These are phyloP conservation scores for Leptosomus discolor DNA, from an alignment of 2,113 vertebrate genomes.

Conservation along the genomic window DNA sequence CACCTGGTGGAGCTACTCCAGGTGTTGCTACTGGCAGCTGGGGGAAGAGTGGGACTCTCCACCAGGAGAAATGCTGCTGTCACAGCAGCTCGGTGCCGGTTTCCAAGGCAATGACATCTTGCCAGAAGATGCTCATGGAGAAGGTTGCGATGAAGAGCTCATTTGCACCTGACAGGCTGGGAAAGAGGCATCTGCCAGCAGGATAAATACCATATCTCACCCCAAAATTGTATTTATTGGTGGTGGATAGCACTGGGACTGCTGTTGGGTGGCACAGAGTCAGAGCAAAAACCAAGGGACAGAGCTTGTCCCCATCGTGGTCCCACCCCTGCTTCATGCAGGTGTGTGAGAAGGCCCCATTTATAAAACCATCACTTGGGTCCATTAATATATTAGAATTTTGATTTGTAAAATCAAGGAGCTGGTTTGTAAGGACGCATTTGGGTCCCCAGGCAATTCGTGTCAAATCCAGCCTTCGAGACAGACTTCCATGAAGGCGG, in stretches of 20 bases:
- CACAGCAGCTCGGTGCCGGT: neutral
- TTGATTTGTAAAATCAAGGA: neutral
- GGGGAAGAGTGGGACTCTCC: neutral
- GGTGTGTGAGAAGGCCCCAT: rapidly evolving
- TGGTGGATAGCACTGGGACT: neutral
- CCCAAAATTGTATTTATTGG: neutral
- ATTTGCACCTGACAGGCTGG: neutral
- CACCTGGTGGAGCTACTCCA: neutral
- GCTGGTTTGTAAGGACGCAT: neutral
- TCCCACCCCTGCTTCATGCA: neutral
- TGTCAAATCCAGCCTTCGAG: neutral
- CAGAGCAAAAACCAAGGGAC: neutral
- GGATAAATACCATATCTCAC: neutral
- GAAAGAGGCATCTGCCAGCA: neutral
- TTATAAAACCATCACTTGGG: neutral
- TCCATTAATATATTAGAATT: neutral
- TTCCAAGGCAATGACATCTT: neutral
- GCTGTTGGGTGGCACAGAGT: rapidly evolving
- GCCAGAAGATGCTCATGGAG: neutral
- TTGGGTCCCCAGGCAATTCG: neutral
- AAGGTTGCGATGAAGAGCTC: neutral
- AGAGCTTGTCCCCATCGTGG: neutral
- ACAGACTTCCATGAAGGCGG: neutral
- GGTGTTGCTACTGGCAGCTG: neutral
- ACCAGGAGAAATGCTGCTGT: neutral